Conservation (phyloP, 2,797 vertebrate genomes). For the Gallirallus australis region DNA sequence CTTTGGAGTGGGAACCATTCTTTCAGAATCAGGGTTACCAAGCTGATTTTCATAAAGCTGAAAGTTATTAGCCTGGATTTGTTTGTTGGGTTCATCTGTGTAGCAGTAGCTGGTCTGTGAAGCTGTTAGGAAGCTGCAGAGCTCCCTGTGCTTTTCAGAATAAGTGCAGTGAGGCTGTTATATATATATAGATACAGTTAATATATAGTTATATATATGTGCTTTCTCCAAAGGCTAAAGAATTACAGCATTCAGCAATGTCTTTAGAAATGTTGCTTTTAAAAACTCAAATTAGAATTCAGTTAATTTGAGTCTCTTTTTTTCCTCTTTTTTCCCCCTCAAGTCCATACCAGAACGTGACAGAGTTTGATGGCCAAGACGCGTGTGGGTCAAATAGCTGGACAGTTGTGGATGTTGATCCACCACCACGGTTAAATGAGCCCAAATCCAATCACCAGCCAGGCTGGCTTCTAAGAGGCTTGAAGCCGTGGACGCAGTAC, state of each 20-base stretch:
- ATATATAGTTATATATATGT: too few species aligned
- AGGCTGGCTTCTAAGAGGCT: slow-evolving; percentile 85
- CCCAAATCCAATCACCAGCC: slow-evolving; percentile 83
- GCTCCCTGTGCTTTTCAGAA: not conserved
- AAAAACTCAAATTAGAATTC: not conserved
- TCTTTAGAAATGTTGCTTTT: not conserved
- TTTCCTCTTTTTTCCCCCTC: not conserved
- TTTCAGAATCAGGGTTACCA: not conserved
- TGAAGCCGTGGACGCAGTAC: slow-evolving; percentile 98
- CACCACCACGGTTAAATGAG: slow-evolving; percentile 84
- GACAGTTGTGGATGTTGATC: slow-evolving; percentile 94
- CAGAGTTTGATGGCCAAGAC: slow-evolving; percentile 96
- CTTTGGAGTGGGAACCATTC: not conserved
- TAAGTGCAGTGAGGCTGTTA: not conserved
- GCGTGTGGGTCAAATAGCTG: slow-evolving; percentile 98
- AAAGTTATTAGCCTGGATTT: not conserved
- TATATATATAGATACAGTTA: too few species aligned
- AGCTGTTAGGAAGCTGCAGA: not conserved
- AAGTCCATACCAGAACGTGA: slow-evolving; percentile 93
- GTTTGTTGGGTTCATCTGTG: not conserved
- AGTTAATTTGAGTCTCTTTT: not conserved
- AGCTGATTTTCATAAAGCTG: not conserved
- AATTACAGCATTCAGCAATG: not conserved
- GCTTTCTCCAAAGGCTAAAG: not conserved
- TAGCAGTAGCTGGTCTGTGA: not conserved